Conservation (phyloP, 2,113 vertebrate species). For the Crotalus helleri region DNA sequence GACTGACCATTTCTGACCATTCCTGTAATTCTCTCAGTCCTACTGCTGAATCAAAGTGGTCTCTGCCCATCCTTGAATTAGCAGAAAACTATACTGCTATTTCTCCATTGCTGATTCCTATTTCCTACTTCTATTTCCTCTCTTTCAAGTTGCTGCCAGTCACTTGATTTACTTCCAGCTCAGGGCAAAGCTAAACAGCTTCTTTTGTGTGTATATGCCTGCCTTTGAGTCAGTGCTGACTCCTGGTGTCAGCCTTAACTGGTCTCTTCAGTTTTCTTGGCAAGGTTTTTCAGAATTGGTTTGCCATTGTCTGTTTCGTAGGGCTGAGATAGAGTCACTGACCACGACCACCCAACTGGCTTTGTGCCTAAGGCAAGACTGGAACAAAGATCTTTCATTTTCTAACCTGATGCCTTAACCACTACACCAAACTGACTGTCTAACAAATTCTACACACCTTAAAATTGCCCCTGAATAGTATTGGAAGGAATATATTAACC, state of each 20-base stretch:
- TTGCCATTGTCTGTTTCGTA: background rate
- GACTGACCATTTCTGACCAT: background rate
- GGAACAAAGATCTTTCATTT: background rate
- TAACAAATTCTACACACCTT: background rate
- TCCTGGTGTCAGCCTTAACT: background rate
- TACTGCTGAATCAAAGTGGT: background rate
- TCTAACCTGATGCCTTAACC: background rate
- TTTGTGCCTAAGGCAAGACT: background rate
- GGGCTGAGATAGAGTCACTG: background rate
- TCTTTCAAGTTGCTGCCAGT: background rate
- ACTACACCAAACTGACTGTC: background rate
- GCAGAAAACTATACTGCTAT: background rate
- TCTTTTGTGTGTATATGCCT: background rate
- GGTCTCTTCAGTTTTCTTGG: background rate
- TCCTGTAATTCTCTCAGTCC: constrained; percentile 33
- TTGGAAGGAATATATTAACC: background rate
- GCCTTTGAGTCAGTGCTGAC: background rate
- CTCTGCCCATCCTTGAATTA: background rate
- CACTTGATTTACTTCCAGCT: background rate
- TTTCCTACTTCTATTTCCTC: background rate
- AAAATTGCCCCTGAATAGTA: background rate
- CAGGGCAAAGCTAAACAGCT: background rate
- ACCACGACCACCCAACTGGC: background rate
- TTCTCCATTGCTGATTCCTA: background rate
- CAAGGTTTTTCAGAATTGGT: background rate